Evolutionary conservation across 2,888 invertebrate species (phyloP), one percentile per base, ranked within the genome.

Genomic region (Nemapogon koenigi): DNA sequence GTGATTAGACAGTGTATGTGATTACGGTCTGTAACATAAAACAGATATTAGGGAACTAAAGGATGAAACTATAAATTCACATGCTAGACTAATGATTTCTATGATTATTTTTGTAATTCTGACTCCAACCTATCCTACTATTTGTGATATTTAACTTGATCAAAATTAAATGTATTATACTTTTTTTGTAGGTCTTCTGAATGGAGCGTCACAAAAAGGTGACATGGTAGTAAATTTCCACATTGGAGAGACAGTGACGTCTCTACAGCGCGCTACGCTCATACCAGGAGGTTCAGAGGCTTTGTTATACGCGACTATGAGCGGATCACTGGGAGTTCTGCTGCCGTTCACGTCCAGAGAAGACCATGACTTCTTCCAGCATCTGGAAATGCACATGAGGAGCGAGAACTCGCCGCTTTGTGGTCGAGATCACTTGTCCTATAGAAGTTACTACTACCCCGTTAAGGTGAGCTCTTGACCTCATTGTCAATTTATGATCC

Each of bases 371-470:
- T 98, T 99, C 67, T 99, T 99, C 80, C 97, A 98, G 61, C 97
- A 98, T 73, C 79, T 99, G 45, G 99, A 99, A 70, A 99, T 99
- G 98, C 97, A 99, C 65, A 95, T 99, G 95, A 82, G 99, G 37
- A 93, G 95, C 46, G 98, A 99, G 67, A 91, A 97, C 69, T 85
- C 96, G 0, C 97, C 99, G 0, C 72, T 99, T 0, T 97, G 97
- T 71, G 99, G 99, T 1, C 82, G 99, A 14, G 99, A 99, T 69
- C 99, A 99, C 67, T 81, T 99, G 17, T 94, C 97, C 0, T 99
- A 91, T 71, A 85, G 99, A 51, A 97, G 97, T 42, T 97, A 95
- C 57, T 98, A 98, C 71, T 97, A 93, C 62, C 97, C 99, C 22
- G 93, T 97, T 19, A 96, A 96, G 85, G 93, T 93, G 54, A 62